Conservation (phyloP, 1,140 invertebrate species). For the Ceratosolen fusciceps region DNA sequence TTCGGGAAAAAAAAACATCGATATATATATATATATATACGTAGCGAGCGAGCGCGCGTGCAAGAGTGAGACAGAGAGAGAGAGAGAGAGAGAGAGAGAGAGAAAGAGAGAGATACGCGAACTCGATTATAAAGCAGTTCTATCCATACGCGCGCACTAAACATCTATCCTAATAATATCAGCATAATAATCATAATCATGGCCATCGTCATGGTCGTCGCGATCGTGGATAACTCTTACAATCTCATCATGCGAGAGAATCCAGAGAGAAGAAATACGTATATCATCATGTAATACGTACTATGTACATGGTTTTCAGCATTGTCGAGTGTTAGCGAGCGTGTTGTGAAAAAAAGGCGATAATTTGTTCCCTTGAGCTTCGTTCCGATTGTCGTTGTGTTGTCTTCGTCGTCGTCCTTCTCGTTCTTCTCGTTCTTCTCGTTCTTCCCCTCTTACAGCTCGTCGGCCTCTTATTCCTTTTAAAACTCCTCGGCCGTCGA, state of each 20-base stretch:
- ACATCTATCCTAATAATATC: too few species aligned
- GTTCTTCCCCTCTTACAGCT: not conserved
- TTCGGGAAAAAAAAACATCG: not conserved
- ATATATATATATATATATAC: too few species aligned
- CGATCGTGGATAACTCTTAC: too few species aligned
- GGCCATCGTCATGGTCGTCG: too few species aligned
- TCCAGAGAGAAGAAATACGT: not conserved
- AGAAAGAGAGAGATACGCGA: not conserved
- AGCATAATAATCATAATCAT: too few species aligned
- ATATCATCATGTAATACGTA: conserved; percentile 36
- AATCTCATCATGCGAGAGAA: not conserved
- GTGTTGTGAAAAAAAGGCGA: conserved; percentile 17
- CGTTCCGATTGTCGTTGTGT: not conserved
- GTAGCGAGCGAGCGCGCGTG: too few species aligned
- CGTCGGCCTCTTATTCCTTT: too few species aligned
- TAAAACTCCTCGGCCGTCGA: not conserved
- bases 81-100: not conserved
- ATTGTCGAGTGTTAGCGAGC: conserved; percentile 32
- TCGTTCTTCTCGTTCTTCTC: not conserved
- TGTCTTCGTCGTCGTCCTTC: not conserved
- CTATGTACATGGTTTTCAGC: conserved; percentile 41
- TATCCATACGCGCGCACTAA: not conserved
- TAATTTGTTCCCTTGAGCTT: conserved; percentile 5
- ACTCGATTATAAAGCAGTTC: too few species aligned
- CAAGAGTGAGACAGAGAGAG: too few species aligned